Conservation (phyloP, 2,113 vertebrate genomes). For the Hirundichthys speculiger region DNA sequence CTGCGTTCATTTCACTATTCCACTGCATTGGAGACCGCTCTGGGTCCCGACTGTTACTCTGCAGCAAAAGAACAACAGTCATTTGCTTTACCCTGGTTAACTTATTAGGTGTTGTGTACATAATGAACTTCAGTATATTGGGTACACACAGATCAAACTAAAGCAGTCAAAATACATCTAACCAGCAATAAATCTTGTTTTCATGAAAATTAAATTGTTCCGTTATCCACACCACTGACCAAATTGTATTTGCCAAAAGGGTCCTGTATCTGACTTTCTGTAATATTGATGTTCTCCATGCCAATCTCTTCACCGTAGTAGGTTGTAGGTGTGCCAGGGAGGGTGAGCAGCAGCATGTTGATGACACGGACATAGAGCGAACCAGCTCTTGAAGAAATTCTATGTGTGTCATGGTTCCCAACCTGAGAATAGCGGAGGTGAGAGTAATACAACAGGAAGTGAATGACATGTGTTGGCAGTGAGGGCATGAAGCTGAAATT, state of each 20-base stretch:
- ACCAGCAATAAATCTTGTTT: neutral
- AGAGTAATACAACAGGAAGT: neutral
- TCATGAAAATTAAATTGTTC: neutral
- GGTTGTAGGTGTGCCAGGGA: conserved; percentile 92
- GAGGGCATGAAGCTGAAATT: neutral
- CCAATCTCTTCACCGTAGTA: conserved; percentile 99
- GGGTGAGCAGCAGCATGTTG: conserved; percentile 95
- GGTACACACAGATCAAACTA: neutral
- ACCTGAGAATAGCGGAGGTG: conserved; percentile 73
- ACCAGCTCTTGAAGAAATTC: conserved; percentile 88
- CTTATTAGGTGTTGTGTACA: neutral
- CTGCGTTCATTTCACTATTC: conserved; percentile 83
- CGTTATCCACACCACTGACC: conserved; percentile 62
- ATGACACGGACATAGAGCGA: conserved; percentile 80
- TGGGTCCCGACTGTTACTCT: conserved; percentile 81
- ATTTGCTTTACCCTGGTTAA: neutral
- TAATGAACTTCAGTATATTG: no score
- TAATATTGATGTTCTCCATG: conserved; percentile 86
- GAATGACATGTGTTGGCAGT: neutral
- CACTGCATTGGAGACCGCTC: conserved; percentile 96
- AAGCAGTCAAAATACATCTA: neutral
- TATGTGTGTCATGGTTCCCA: conserved; percentile 85
- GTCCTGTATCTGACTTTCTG: conserved; percentile 74
- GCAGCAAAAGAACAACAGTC: conserved; percentile 5
- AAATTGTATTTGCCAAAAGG: conserved; percentile 77